phyloP scores from a whole-genome alignment of 1,140 invertebrate species.

The Drosophila varians region DNA sequence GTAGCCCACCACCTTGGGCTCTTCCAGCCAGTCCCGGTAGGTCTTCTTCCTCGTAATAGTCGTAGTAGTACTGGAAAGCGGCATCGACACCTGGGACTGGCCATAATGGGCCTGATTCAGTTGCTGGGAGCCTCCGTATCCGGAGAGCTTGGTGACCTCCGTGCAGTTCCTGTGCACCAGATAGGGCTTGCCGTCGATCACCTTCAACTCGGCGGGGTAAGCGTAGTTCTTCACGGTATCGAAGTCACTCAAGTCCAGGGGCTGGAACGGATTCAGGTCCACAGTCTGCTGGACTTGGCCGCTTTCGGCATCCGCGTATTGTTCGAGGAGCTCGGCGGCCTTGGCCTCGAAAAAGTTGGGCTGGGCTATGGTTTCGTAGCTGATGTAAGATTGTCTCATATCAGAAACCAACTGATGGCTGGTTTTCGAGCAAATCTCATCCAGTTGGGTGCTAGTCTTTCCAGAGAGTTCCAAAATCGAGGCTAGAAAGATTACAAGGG shows the following conservation, averaged over 20 bases:
- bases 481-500: conserved; percentile 27
- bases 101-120: conserved; percentile 16
- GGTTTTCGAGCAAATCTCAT: conserved; percentile 46
- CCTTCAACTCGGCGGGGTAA: conserved; percentile 76
- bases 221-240: conserved; percentile 77
- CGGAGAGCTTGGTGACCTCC: conserved; percentile 62
- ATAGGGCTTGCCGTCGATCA: conserved; percentile 74
- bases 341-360: conserved; percentile 74
- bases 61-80: conserved; percentile 34
- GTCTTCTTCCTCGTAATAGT: conserved; percentile 46
- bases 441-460: conserved; percentile 55
- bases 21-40: conserved; percentile 73
- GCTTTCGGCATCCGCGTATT: neutral
- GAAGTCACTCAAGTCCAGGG: conserved; percentile 64
- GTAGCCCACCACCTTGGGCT: conserved; percentile 67
- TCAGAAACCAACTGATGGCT: conserved; percentile 66
- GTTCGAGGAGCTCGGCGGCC: conserved; percentile 56
- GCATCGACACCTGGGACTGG: conserved; percentile 13
- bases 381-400: conserved; percentile 58
- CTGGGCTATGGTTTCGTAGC: conserved; percentile 62
- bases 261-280: conserved; percentile 47
- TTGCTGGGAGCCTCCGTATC: conserved; percentile 22
- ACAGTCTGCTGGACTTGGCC: conserved; percentile 48
- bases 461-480: conserved; percentile 62
- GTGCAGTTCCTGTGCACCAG: conserved; percentile 78